Evolutionary conservation across 2,797 vertebrate species (phyloP).

Genomic region (Gadopsis marmoratus): DNA sequence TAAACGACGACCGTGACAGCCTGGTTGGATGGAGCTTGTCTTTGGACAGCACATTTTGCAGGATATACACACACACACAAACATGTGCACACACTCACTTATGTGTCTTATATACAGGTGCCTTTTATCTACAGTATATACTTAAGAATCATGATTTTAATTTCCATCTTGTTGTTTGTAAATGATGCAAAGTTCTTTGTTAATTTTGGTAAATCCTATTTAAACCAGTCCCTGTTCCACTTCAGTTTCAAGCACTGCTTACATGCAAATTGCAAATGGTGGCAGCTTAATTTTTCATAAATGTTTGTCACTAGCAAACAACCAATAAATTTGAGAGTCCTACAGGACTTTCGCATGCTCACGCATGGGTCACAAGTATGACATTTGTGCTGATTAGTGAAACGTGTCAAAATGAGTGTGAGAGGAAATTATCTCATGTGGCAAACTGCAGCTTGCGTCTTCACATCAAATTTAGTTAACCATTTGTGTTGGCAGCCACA

Average conservation of each 20-base stretch:
- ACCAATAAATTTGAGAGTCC: not conserved
- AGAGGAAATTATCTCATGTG: not conserved
- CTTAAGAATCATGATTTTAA: not conserved
- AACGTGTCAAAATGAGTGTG: not conserved
- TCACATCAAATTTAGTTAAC: not conserved
- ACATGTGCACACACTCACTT: not conserved
- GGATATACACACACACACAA: not conserved
- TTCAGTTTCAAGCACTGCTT: not conserved
- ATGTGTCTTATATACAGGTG: not conserved
- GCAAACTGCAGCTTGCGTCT: not conserved
- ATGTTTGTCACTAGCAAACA: not conserved
- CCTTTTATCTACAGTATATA: conserved; percentile 12
- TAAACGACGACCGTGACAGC: conserved; percentile 76
- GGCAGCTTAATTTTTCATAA: not conserved
- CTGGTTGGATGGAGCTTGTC: conserved; percentile 33
- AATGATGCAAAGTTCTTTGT: not conserved
- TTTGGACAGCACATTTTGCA: conserved; percentile 22
- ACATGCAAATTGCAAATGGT: not conserved
- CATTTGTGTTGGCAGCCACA: not conserved
- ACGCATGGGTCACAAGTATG: not conserved
- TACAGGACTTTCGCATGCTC: conserved; percentile 1
- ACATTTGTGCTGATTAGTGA: not conserved
- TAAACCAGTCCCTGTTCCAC: not conserved
- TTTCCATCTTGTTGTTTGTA: not conserved
- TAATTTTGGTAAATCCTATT: not conserved